Base-by-base conservation (phyloP, 2,113 vertebrate genomes). In the Hypanus sabinus region DNA sequence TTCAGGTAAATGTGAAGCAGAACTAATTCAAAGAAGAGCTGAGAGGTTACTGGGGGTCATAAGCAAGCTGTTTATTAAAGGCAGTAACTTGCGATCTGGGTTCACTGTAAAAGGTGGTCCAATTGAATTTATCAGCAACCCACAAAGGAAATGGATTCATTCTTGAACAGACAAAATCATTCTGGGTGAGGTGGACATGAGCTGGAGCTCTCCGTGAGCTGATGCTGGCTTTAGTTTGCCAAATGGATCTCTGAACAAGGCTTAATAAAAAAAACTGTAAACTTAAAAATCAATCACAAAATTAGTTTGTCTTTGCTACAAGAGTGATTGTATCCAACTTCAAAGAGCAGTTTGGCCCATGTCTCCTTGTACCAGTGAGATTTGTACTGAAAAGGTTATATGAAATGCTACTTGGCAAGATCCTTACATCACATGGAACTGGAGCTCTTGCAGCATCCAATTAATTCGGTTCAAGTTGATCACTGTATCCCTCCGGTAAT, bases 251-350 rank as follows among this genome's bases (percentile, higher is more conserved):
- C 7, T 88, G 85, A 65, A 14, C 93, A 62, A 27, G 60, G n/a
- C 60, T 57, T 16, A 57, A n/a, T n/a, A n/a, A n/a, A 75, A 76
- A 36, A 46, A 46, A 46, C 46, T 94, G 46, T 27, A 10, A 38
- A 9, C n/a, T 80, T 94, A 27, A 30, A n/a, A 83, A 71, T 65
- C 16, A 94, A 8, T 81, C 38, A 80, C 71, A 22, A 73, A 73
- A 1, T 24, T 6, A 24, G 5, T 75, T 33, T 12, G 0, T 57
- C 68, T 85, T 71, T 55, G 36, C n/a, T 62, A 0, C 95, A 96
- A 95, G 96, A 97, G 96, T 97, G 97, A 97, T 95, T 97, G 95
- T 97, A 96, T 94, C 97, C 97, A 68, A 97, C 97, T 94, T 97
- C 97, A 76, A 95, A 94, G 88, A 97, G 97, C 94, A 97, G 97